Evolutionary conservation across 2,888 invertebrate species (phyloP).

Genomic region (Eustalomyia histrio): DNA sequence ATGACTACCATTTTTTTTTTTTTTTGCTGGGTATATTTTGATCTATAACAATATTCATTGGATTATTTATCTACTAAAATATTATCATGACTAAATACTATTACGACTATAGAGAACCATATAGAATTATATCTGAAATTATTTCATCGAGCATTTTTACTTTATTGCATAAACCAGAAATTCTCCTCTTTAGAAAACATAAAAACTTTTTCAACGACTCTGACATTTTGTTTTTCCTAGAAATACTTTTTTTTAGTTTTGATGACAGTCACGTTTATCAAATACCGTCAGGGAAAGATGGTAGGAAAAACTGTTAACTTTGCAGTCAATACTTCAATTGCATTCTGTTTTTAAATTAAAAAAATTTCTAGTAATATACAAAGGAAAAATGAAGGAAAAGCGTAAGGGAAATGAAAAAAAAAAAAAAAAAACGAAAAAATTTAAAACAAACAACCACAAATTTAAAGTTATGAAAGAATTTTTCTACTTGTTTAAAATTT

Average conservation of each 20-base stretch:
- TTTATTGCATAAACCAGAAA: no score
- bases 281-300: constrained; percentile 52
- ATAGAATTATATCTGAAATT: no score
- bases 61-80: no score
- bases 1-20: no score
- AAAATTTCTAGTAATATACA: constrained; percentile 9
- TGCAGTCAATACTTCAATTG: constrained; percentile 55
- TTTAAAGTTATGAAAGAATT: not conserved
- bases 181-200: no score
- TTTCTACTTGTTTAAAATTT: not conserved
- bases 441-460: not conserved
- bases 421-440: not conserved
- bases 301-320: constrained; percentile 53
- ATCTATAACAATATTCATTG: no score
- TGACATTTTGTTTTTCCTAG: not conserved
- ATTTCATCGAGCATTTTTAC: no score
- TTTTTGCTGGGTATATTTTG: no score
- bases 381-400: constrained; percentile 5
- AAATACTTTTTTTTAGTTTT: constrained; percentile 35
- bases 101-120: no score
- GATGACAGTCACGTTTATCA: constrained; percentile 67
- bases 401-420: no score
- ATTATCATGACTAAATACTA: no score
- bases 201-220: not conserved
- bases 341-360: constrained; percentile 29